Conservation (phyloP, 2,888 invertebrate species). For the Tholera decimalis region DNA sequence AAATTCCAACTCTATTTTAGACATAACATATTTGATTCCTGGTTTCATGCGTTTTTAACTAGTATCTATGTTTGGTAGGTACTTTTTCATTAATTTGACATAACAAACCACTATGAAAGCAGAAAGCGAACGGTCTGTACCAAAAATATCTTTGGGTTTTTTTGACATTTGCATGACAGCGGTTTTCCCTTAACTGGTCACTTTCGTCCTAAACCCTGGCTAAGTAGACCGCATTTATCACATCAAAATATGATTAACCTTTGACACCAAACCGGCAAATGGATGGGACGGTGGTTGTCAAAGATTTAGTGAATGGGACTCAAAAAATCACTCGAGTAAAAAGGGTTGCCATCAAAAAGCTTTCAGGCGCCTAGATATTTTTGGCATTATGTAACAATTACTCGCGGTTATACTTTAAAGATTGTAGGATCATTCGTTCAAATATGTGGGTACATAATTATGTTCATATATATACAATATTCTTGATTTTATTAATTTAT, state of each 20-base stretch:
- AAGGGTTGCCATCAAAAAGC: conserved; percentile 61
- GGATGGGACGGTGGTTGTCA: conserved; percentile 50
- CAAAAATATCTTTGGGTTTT: conserved; percentile 41
- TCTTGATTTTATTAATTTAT: too few species aligned
- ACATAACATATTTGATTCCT: neutral
- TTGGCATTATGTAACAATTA: conserved; percentile 26
- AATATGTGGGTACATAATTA: too few species aligned
- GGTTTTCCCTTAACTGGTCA: conserved; percentile 56
- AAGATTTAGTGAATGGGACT: conserved; percentile 46
- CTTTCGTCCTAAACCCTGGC: conserved; percentile 41
- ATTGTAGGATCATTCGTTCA: neutral
- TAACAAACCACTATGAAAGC: conserved; percentile 4
- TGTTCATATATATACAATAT: too few species aligned
- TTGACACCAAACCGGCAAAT: conserved; percentile 46
- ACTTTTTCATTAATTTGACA: conserved; percentile 12
- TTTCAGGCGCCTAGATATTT: conserved; percentile 58
- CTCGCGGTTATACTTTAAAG: neutral
- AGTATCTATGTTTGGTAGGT: neutral
- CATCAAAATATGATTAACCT: conserved; percentile 57
- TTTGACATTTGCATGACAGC: conserved; percentile 60
- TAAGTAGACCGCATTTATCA: conserved; percentile 54
- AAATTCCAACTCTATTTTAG: conserved; percentile 12
- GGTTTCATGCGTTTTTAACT: neutral
- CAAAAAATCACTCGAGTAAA: conserved; percentile 44
- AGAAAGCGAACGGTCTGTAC: neutral